Conservation (phyloP, 2,113 vertebrate genomes). For the Gallinago paraguaiae region DNA sequence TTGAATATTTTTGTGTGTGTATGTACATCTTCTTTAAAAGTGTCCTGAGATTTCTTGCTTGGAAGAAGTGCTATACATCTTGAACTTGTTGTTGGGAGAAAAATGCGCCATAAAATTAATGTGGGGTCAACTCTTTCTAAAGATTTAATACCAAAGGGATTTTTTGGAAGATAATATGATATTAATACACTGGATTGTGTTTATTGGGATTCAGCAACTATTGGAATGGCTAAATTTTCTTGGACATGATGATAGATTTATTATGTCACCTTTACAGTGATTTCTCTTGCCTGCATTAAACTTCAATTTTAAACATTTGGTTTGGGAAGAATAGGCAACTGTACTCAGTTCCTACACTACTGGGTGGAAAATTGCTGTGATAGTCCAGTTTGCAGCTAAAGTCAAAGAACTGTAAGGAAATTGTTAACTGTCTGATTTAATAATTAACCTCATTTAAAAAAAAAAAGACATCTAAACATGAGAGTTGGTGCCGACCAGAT, state of each 20-base stretch:
- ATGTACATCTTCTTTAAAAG: background rate
- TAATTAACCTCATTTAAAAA: background rate
- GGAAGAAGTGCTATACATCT: background rate
- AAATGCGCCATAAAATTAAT: background rate
- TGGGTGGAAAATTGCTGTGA: background rate
- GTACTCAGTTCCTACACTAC: background rate
- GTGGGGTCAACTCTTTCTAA: background rate
- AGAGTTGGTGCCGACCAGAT: background rate
- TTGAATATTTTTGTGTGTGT: background rate
- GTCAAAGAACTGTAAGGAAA: background rate
- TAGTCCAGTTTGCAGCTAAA: background rate
- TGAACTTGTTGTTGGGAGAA: constrained; percentile 12
- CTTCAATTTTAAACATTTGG: background rate
- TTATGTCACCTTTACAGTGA: background rate
- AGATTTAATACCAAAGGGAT: background rate
- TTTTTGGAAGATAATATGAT: background rate
- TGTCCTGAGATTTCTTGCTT: background rate
- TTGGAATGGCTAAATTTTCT: background rate
- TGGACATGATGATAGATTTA: background rate
- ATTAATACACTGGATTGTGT: background rate
- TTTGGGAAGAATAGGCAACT: background rate
- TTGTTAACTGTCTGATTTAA: background rate
- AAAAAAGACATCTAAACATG: background rate
- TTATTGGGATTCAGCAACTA: background rate
- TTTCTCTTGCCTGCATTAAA: background rate